Evolutionary conservation across 2,888 invertebrate genomes (phyloP).

Genomic region (Brachyptera putata): DNA sequence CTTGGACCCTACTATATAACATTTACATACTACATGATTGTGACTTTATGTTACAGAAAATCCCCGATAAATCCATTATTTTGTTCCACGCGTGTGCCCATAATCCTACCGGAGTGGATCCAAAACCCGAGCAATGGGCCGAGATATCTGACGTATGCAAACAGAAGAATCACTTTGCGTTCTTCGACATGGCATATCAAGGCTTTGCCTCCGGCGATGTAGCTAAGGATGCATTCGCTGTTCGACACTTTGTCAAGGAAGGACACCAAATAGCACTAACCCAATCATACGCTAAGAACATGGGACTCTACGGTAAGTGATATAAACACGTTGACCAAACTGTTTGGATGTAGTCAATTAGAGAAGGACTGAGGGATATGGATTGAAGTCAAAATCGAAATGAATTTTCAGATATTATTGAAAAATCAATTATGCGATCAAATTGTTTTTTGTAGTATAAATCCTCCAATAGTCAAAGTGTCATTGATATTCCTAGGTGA

Average conservation of each 20-base stretch:
- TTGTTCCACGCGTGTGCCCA: slow-evolving; percentile 96
- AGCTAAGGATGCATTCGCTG: slow-evolving; percentile 81
- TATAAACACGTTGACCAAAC: too few relatives aligned
- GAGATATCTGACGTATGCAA: slow-evolving; percentile 81
- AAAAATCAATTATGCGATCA: too few relatives aligned
- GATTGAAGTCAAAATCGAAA: too few relatives aligned
- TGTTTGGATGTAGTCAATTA: too few relatives aligned
- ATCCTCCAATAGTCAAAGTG: too few relatives aligned
- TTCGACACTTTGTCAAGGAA: slow-evolving; percentile 80
- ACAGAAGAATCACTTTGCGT: slow-evolving; percentile 76
- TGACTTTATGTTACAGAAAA: slow-evolving; percentile 85
- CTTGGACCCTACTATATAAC: too few relatives aligned
- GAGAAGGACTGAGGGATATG: too few relatives aligned
- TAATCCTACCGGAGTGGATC: slow-evolving; percentile 96
- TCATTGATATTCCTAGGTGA: too few relatives aligned
- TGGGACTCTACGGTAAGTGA: slow-evolving; percentile 70
- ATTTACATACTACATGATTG: too few relatives aligned
- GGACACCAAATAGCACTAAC: slow-evolving; percentile 83
- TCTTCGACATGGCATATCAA: slow-evolving; percentile 99
- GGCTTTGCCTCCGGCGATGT: slow-evolving; percentile 89
- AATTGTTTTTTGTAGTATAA: too few relatives aligned
- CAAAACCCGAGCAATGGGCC: slow-evolving; percentile 81
- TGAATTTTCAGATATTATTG: too few relatives aligned
- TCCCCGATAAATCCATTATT: slow-evolving; percentile 85
- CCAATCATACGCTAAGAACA: slow-evolving; percentile 97